phyloP scores from a whole-genome alignment of 1,140 invertebrate species.

The Lepidurus couesii region DNA sequence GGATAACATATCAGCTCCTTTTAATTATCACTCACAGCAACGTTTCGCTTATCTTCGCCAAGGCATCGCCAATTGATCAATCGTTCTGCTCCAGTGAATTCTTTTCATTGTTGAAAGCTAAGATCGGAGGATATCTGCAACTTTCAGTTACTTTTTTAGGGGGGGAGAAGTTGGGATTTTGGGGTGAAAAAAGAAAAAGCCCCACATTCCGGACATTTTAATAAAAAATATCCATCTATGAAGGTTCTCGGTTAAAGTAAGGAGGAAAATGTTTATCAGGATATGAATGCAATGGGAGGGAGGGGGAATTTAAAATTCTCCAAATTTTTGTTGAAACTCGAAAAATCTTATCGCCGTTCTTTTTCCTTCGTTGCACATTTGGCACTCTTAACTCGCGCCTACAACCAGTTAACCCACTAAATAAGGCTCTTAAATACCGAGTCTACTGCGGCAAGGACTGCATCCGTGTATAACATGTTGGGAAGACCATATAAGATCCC shows the following conservation, averaged over 20 bases:
- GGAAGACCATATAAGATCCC: no score
- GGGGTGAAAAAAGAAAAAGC: no score
- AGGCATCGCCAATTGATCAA: conserved; percentile 6
- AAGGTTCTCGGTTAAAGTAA: no score
- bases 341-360: not conserved
- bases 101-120: not conserved
- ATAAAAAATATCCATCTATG: no score
- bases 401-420: not conserved
- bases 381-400: not conserved
- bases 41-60: not conserved
- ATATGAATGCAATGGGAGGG: no score
- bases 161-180: no score
- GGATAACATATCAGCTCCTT: conserved; percentile 15
- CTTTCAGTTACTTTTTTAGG: not conserved
- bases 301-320: no score
- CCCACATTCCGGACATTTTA: no score
- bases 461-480: no score
- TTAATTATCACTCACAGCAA: conserved; percentile 22
- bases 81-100: conserved; percentile 16
- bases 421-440: no score
- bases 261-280: no score
- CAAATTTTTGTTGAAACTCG: not conserved
- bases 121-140: not conserved
- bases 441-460: no score
- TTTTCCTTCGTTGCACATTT: not conserved